These are phyloP conservation scores for Drosophila aldrichi DNA, from an alignment of 2,888 invertebrate genomes.

Conservation along the genomic window DNA sequence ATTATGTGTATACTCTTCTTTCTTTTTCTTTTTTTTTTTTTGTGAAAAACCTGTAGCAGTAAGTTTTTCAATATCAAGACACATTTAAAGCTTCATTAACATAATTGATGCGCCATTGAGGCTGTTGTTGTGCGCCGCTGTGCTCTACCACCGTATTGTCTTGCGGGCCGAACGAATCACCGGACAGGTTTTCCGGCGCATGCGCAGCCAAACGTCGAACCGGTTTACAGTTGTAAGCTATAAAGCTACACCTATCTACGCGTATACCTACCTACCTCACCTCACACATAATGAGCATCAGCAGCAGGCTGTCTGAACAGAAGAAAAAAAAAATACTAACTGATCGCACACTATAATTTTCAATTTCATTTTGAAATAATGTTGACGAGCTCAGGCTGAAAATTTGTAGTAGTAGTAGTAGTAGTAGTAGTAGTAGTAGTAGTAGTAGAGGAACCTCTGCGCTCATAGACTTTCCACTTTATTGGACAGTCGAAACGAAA, in stretches of 20 bases:
- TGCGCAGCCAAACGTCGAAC: slow-evolving; percentile 50
- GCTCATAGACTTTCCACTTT: slow-evolving; percentile 40
- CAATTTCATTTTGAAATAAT: slow-evolving; percentile 66
- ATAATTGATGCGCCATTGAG: slow-evolving; percentile 78
- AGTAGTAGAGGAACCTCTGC: slow-evolving; percentile 47
- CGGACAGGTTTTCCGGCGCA: slow-evolving; percentile 74
- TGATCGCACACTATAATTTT: slow-evolving; percentile 57
- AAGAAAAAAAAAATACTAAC: slow-evolving; percentile 21
- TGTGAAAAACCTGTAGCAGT: slow-evolving; percentile 45
- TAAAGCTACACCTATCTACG: slow-evolving; percentile 20
- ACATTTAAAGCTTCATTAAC: slow-evolving; percentile 76
- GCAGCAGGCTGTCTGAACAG: slow-evolving; percentile 20
- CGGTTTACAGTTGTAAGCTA: slow-evolving; percentile 60
- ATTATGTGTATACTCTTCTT: not conserved
- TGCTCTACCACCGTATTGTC: slow-evolving; percentile 64
- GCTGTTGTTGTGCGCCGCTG: slow-evolving; percentile 38
- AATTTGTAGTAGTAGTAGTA: slow-evolving; percentile 17
- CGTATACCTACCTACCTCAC: slow-evolving; percentile 18
- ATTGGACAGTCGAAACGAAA: slow-evolving; percentile 34
- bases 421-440: no score
- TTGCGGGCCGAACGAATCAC: slow-evolving; percentile 63
- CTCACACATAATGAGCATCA: slow-evolving; percentile 27
- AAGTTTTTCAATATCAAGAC: slow-evolving; percentile 70
- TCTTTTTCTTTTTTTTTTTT: not conserved
- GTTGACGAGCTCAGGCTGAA: slow-evolving; percentile 26